Base-by-base conservation (phyloP, 2,113 vertebrate species). In the Cariama cristata region DNA sequence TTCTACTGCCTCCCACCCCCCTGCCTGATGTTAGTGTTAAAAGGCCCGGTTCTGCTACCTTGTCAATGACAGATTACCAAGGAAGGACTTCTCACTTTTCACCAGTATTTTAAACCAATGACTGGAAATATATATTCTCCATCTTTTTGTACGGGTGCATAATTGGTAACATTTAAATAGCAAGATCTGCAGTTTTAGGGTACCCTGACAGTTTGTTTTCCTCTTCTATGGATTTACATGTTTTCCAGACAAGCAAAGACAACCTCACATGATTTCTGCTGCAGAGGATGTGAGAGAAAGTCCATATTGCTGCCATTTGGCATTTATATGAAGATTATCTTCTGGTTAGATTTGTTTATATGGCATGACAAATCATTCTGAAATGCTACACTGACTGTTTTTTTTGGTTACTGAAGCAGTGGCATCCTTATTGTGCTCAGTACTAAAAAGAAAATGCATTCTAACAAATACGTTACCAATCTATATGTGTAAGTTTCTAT, bases 11-110 rank as follows among this genome's bases (percentile, higher is more conserved):
- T 86, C 14, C 5, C 9, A 49, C 5, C 4, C 3, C 18, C 1
- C 2, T 3, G 9, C 11, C 14, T 4, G 2, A 66, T 0, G 1
- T 55, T 13, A 66, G 9, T 52, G 8, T 22, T 71, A 50, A 47
- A 83, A 67, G 13, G 2, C 1, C 9, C 22, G 45, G 13, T 71
- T 93, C 64, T 79, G 21, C 12, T 71, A 26, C 11, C 2, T 30
- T 64, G 30, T 18, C 20, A 72, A 21, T 60, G 17, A 56, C 1
- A 79, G 32, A 58, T 63, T 53, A 23, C 33, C 22, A 62, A 56
- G 12, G 16, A 53, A 33, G 19, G 7, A 11, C n/a, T 79, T 88
- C 21, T 59, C 19, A 32, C 6, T 63, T 86, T 84, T 84, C 30
- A 35, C 2, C 4, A 7, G 15, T 74, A 53, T 45, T 88, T 92